Conservation (phyloP, 2,888 invertebrate genomes). For the Tridacna crocea region DNA sequence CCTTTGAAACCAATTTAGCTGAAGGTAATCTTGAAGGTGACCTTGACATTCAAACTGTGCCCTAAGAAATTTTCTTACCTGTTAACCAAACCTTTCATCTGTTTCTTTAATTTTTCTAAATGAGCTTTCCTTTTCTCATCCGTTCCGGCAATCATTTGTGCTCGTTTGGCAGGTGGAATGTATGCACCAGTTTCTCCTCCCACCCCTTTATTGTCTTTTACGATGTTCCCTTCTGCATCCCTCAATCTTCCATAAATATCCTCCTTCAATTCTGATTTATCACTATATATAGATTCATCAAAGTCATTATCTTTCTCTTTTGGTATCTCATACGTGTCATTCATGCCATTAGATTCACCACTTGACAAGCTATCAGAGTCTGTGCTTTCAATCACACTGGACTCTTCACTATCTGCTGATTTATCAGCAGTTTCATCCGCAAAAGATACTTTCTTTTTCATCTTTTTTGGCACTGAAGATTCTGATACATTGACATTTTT, state of each 20-base stretch:
- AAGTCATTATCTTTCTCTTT: slow-evolving; percentile 46
- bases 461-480: not conserved
- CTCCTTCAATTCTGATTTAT: slow-evolving; percentile 83
- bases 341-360: slow-evolving; percentile 84
- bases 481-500: not conserved
- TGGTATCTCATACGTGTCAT: slow-evolving; percentile 54
- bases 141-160: slow-evolving; percentile 85
- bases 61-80: slow-evolving; percentile 80
- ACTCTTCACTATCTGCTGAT: not conserved
- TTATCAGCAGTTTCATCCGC: slow-evolving; percentile 34
- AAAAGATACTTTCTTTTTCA: slow-evolving; percentile 35
- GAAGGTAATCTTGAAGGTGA: too few species aligned
- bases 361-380: slow-evolving; percentile 58
- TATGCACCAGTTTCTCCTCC: slow-evolving; percentile 89
- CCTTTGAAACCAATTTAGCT: too few species aligned
- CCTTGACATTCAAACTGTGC: too few species aligned
- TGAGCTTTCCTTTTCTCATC: slow-evolving; percentile 85
- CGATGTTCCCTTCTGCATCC: slow-evolving; percentile 91
- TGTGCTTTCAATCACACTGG: not conserved
- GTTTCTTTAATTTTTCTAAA: slow-evolving; percentile 89
- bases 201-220: slow-evolving; percentile 81
- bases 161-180: slow-evolving; percentile 92
- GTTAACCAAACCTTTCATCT: slow-evolving; percentile 95
- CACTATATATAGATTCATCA: slow-evolving; percentile 85
- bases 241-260: slow-evolving; percentile 97